Percentiles rank a stretch among this genome's conserved stretches.
Evolutionary conservation across 1,140 invertebrate species (phyloP).

Genomic region (Reticulitermes speratus): DNA sequence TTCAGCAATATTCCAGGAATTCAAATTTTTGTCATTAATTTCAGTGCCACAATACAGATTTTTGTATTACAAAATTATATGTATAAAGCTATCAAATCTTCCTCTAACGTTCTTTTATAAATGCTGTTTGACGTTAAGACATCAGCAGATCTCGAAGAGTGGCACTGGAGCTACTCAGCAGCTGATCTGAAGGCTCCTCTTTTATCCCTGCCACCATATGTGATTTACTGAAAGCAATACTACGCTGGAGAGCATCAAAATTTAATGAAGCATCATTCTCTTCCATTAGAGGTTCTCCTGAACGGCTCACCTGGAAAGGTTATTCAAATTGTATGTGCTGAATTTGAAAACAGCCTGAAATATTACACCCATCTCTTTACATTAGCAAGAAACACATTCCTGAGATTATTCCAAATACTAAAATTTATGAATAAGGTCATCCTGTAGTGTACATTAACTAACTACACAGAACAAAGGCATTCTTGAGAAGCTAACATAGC

Average conservation of each 20-base stretch:
- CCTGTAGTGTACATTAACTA: too few species aligned
- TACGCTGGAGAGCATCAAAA: conserved; percentile 42
- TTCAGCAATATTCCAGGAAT: too few species aligned
- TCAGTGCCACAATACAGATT: too few species aligned
- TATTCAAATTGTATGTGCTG: neutral
- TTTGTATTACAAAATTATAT: too few species aligned
- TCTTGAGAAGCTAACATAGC: too few species aligned
- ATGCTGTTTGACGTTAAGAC: neutral
- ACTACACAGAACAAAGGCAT: too few species aligned
- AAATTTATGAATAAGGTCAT: too few species aligned
- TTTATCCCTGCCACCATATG: conserved; percentile 27
- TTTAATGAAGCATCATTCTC: conserved; percentile 42
- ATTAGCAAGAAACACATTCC: neutral
- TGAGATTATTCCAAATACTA: neutral
- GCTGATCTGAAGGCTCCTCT: conserved; percentile 22
- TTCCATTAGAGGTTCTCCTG: conserved; percentile 24
- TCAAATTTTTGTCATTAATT: too few species aligned
- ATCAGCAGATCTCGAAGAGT: conserved; percentile 29
- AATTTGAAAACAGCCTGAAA: too few species aligned
- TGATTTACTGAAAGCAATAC: conserved; percentile 36
- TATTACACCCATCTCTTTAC: neutral
- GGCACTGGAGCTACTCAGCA: neutral
- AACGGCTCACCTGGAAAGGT: conserved; percentile 26
- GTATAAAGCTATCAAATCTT: too few species aligned
- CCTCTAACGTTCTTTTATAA: neutral